Evolutionary conservation across 2,888 invertebrate genomes (phyloP).

Genomic region (Patella pellucida): DNA sequence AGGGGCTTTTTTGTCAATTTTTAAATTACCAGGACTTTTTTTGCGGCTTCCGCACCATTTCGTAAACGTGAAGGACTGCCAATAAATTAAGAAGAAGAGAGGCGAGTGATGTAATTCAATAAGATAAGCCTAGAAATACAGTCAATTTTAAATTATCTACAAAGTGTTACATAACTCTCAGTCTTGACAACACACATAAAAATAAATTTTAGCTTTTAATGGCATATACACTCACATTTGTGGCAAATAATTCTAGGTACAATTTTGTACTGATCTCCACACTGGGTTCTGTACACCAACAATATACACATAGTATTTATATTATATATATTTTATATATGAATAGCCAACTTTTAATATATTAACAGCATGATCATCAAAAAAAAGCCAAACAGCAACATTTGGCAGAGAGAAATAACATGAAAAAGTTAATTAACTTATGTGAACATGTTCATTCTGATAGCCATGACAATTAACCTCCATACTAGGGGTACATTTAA

Average conservation of each 20-base stretch:
- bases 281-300: slow-evolving; percentile 8
- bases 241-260: not conserved
- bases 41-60: too few relatives aligned
- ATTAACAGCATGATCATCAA: slow-evolving; percentile 1
- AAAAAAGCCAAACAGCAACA: not conserved
- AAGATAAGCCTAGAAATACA: not conserved
- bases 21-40: too few relatives aligned
- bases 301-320: slow-evolving; percentile 1
- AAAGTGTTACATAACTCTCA: not conserved
- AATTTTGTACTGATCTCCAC: not conserved
- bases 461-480: not conserved
- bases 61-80: too few relatives aligned
- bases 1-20: too few relatives aligned
- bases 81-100: not conserved
- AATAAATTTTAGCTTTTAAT: slow-evolving; percentile 6
- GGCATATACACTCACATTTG: slow-evolving; percentile 4
- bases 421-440: not conserved
- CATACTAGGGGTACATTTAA: not conserved
- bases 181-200: slow-evolving; percentile 4
- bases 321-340: slow-evolving; percentile 1
- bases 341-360: not conserved
- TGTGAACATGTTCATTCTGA: too few relatives aligned
- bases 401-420: not conserved
- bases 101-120: not conserved
- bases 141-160: not conserved